A percentile compares a stretch with the other conserved stretches of the same genome.
phyloP scores from a whole-genome alignment of 2,888 invertebrate genomes.

The Euspilapteryx auroguttella region DNA sequence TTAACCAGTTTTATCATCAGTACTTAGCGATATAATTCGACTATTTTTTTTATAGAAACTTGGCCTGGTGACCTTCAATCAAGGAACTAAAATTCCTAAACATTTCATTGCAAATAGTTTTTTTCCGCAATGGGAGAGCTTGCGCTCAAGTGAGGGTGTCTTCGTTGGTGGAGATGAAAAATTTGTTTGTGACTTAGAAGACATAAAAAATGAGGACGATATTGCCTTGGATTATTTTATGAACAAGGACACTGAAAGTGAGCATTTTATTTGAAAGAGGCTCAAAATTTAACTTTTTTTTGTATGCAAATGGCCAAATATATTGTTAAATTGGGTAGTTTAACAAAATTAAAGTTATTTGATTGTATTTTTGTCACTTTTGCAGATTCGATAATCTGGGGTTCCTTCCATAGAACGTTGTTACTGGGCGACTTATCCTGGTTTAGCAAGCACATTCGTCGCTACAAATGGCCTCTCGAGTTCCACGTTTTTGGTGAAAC shows the following conservation, averaged over 20 bases:
- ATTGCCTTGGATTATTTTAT: too few species aligned
- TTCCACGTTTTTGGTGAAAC: slow-evolving; percentile 22
- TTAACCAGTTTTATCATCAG: too few species aligned
- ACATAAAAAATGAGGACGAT: slow-evolving; percentile 20
- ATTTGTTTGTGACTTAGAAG: slow-evolving; percentile 14
- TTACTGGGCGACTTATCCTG: slow-evolving; percentile 19
- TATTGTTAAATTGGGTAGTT: too few species aligned
- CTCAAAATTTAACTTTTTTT: too few species aligned
- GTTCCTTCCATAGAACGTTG: slow-evolving; percentile 38
- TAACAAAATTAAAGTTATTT: too few species aligned
- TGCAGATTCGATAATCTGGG: slow-evolving; percentile 29
- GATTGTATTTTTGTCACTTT: too few species aligned
- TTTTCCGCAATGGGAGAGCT: slow-evolving; percentile 33
- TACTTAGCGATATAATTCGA: too few species aligned
- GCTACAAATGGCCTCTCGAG: slow-evolving; percentile 37
- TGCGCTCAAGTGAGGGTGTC: slow-evolving; percentile 16
- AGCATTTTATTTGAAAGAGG: too few species aligned
- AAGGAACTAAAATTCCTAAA: background rate
- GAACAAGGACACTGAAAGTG: too few species aligned
- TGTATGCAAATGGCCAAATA: too few species aligned
- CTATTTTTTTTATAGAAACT: too few species aligned
- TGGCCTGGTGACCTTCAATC: too few species aligned
- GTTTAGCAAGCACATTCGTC: slow-evolving; percentile 19
- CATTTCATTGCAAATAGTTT: slow-evolving; percentile 19
- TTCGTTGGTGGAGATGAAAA: slow-evolving; percentile 25